phyloP scores from a whole-genome alignment of 2,113 vertebrate species.

The Tinamus guttatus region DNA sequence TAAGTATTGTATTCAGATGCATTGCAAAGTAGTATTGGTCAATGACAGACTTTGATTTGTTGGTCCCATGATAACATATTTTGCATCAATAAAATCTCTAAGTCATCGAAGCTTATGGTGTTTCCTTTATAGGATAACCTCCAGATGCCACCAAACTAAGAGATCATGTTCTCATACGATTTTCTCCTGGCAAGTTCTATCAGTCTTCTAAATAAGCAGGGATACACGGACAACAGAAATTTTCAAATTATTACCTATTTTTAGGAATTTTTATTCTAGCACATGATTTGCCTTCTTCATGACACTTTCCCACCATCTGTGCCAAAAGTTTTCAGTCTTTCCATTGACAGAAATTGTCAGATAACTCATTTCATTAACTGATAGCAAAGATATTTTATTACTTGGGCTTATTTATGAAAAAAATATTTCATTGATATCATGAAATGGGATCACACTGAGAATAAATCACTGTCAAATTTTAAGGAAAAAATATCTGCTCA shows the following conservation, averaged over 20 bases:
- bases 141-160: neutral
- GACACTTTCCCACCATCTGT: neutral
- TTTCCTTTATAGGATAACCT: neutral
- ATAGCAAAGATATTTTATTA: neutral
- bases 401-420: neutral
- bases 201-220: neutral
- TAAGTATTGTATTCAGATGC: neutral
- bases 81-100: neutral
- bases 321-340: neutral
- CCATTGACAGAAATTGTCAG: neutral
- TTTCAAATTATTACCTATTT: neutral
- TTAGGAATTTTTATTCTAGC: neutral
- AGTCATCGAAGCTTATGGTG: neutral
- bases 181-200: neutral
- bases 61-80: neutral
- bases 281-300: accelerated
- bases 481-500: neutral
- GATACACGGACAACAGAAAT: neutral
- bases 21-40: neutral
- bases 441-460: neutral
- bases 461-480: neutral
- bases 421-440: neutral
- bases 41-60: neutral
- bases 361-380: neutral
- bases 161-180: neutral